Evolutionary conservation across 2,888 invertebrate genomes (phyloP).

Genomic region (Cataglyphis cursor): DNA sequence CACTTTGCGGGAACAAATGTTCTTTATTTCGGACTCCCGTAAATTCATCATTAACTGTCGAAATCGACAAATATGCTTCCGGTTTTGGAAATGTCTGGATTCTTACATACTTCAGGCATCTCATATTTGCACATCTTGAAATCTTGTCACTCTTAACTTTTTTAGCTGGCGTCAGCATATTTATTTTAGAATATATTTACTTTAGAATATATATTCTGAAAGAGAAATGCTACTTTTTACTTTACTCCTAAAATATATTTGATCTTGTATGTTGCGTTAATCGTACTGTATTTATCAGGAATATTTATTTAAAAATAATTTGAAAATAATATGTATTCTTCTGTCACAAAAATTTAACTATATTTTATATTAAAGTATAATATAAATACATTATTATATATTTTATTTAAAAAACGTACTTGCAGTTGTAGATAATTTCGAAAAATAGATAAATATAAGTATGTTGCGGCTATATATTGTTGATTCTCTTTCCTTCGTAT

Average conservation of each 20-base stretch:
- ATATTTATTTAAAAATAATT: background rate
- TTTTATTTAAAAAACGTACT: background rate
- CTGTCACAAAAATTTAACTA: background rate
- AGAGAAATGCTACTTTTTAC: background rate
- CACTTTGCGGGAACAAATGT: background rate
- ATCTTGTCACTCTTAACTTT: background rate
- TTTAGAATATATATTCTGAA: background rate
- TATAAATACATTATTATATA: background rate
- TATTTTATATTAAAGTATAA: background rate
- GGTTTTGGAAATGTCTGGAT: background rate
- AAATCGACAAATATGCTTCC: conserved; percentile 7
- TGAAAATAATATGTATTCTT: background rate
- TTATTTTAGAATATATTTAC: conserved; percentile 1
- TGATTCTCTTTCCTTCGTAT: no score
- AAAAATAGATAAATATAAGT: background rate
- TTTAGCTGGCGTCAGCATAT: background rate
- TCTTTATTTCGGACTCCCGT: background rate
- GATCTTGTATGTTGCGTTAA: background rate
- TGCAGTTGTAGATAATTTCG: background rate
- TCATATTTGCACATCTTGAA: background rate
- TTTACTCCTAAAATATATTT: background rate
- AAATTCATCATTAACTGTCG: background rate
- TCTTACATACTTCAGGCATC: background rate
- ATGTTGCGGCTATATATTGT: no score
- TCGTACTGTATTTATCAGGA: background rate